Evolutionary conservation across 2,797 vertebrate genomes (phyloP).

Genomic region (Lacerta viridis): DNA sequence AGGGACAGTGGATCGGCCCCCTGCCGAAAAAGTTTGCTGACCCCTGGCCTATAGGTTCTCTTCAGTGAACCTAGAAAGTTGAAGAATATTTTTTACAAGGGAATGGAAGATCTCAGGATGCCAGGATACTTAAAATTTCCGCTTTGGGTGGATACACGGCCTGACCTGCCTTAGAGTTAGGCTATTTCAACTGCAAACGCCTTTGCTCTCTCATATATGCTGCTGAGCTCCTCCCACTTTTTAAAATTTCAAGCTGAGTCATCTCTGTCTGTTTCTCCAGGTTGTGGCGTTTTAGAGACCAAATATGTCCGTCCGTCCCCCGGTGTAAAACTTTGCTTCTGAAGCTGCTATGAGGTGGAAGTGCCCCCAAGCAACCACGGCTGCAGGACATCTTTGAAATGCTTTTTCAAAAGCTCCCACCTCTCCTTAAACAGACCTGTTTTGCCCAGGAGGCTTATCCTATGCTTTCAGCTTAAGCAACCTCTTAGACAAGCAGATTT

Average conservation of each 20-base stretch:
- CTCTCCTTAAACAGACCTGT: not conserved
- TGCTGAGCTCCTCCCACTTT: not conserved
- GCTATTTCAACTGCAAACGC: slow-evolving; percentile 45
- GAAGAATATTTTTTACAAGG: not conserved
- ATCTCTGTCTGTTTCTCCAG: slow-evolving; percentile 33
- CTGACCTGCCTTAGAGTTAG: not conserved
- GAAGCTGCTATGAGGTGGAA: not conserved
- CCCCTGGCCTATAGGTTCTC: not conserved
- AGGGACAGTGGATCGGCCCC: no score
- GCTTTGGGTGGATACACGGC: not conserved
- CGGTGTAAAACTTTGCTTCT: slow-evolving; percentile 28
- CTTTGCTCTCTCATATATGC: slow-evolving; percentile 42
- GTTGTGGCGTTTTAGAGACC: slow-evolving; percentile 29
- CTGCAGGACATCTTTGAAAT: not conserved
- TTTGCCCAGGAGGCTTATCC: not conserved
- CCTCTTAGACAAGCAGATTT: slow-evolving; percentile 1
- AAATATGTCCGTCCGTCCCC: not conserved
- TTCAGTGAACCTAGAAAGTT: not conserved
- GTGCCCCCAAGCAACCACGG: no score
- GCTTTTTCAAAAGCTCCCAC: slow-evolving; percentile 3
- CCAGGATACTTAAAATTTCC: not conserved
- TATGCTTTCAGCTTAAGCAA: not conserved
- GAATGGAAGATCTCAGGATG: not conserved
- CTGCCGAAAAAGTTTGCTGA: no score
- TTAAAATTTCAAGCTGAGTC: slow-evolving; percentile 58